Evolutionary conservation across 37 sponge, comb jelly and placozoan genomes (phyloP).

Genomic region (Hormiphora californensis): DNA sequence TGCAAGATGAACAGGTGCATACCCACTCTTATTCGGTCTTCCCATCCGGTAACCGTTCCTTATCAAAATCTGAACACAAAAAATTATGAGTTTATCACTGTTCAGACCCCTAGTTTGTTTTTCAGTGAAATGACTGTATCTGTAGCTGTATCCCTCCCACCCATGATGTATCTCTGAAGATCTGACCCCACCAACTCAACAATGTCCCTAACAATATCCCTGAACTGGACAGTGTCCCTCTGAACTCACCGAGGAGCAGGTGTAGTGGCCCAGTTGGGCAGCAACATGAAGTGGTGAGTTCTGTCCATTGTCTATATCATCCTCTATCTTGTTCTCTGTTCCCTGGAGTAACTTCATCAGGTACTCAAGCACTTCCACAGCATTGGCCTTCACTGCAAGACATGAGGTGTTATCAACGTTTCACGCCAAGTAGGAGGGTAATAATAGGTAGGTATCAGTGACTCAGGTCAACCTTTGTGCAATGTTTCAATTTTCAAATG

Average conservation of each 20-base stretch:
- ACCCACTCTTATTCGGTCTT: neutral
- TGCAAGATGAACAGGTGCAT: slow-evolving; percentile 6
- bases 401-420: too few relatives aligned
- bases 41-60: neutral
- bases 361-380: neutral
- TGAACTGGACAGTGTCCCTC: too few relatives aligned
- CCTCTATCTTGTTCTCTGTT: neutral
- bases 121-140: neutral
- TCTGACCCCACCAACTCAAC: too few relatives aligned
- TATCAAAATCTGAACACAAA: neutral
- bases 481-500: too few relatives aligned
- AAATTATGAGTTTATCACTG: too few relatives aligned
- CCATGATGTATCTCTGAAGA: too few relatives aligned
- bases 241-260: slow-evolving; percentile 1
- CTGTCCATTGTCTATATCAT: slow-evolving; percentile 20
- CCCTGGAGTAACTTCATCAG: slow-evolving; percentile 48
- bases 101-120: neutral
- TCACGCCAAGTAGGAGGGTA: too few relatives aligned
- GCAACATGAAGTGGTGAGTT: slow-evolving; percentile 32
- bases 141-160: neutral
- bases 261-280: neutral
- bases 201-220: too few relatives aligned
- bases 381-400: neutral
- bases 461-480: too few relatives aligned
- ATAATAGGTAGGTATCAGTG: too few relatives aligned